Evolutionary conservation across 2,888 invertebrate genomes (phyloP).

Genomic region (Mimumesa dahlbomi): DNA sequence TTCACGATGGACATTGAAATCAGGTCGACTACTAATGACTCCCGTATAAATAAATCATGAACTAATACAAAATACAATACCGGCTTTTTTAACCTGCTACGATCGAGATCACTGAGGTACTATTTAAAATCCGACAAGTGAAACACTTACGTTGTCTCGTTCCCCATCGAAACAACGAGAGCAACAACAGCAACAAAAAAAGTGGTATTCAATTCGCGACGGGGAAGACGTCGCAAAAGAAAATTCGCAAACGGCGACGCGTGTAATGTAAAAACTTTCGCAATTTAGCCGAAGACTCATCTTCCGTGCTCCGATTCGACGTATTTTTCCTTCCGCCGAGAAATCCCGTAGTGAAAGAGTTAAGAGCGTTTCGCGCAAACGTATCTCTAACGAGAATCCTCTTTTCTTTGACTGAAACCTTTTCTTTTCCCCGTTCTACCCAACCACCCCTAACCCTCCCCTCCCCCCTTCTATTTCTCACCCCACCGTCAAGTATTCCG

Average conservation of each 20-base stretch:
- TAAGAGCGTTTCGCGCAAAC: slow-evolving; percentile 11
- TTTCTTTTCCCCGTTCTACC: background rate
- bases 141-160: too few relatives aligned
- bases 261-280: background rate
- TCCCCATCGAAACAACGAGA: too few relatives aligned
- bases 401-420: slow-evolving; percentile 14
- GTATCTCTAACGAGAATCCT: slow-evolving; percentile 36
- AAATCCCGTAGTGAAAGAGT: background rate
- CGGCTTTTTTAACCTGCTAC: too few relatives aligned
- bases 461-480: slow-evolving; percentile 6
- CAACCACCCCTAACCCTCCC: background rate
- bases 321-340: background rate
- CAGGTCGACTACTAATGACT: background rate
- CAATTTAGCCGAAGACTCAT: background rate
- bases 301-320: background rate
- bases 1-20: slow-evolving; percentile 16
- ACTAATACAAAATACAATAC: too few relatives aligned
- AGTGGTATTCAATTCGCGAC: background rate
- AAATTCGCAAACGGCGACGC: background rate
- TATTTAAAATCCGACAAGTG: too few relatives aligned
- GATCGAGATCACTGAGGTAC: too few relatives aligned
- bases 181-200: too few relatives aligned
- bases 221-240: background rate
- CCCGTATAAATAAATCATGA: too few relatives aligned
- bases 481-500: slow-evolving; percentile 8